Evolutionary conservation across 1,140 invertebrate genomes (phyloP).

Genomic region (Pogonomyrmex californicus): DNA sequence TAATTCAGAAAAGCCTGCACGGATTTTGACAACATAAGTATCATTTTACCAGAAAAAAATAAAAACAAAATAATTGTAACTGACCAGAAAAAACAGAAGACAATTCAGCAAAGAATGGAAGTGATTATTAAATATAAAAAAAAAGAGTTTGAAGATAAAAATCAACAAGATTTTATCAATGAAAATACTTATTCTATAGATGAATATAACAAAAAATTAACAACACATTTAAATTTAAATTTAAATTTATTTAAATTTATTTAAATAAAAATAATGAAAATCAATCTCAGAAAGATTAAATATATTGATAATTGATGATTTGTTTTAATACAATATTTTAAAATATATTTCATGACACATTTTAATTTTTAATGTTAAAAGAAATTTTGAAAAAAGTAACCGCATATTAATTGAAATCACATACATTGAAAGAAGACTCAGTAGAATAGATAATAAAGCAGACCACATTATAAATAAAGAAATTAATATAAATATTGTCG

Average conservation of each 20-base stretch:
- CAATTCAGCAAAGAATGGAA: neutral
- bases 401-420: neutral
- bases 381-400: constrained; percentile 12
- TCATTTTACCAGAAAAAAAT: neutral
- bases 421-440: neutral
- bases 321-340: constrained; percentile 36
- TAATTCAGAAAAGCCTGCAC: neutral
- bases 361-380: constrained; percentile 29
- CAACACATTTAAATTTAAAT: too few relatives aligned
- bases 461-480: neutral
- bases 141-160: constrained; percentile 14
- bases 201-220: constrained; percentile 16
- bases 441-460: constrained; percentile 6
- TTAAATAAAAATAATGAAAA: constrained; percentile 22
- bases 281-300: constrained; percentile 12
- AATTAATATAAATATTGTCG: constrained; percentile 23
- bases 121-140: neutral
- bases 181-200: constrained; percentile 1
- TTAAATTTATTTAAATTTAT: too few relatives aligned
- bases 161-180: constrained; percentile 4
- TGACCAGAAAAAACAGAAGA: neutral
- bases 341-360: constrained; percentile 21
- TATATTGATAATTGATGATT: constrained; percentile 18
- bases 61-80: neutral
- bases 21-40: constrained; percentile 13